phyloP scores from a whole-genome alignment of 2,797 vertebrate species.

The Rhincodon typus region DNA sequence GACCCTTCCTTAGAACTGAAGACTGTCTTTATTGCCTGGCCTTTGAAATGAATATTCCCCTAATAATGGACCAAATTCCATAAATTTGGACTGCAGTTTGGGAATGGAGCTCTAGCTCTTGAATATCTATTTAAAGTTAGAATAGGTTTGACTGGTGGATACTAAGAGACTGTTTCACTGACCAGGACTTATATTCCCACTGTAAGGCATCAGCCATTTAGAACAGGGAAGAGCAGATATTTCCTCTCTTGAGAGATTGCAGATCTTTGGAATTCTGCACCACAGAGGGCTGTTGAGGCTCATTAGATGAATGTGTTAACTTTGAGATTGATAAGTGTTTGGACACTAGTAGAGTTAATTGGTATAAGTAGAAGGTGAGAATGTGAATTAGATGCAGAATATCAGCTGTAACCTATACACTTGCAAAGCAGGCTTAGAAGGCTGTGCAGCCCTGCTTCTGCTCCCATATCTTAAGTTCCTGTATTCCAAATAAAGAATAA shows the following conservation, averaged over 20 bases:
- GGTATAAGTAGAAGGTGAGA: neutral
- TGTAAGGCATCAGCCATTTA: neutral
- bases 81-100: neutral
- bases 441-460: neutral
- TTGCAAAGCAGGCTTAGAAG: neutral
- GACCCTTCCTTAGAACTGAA: too few relatives aligned
- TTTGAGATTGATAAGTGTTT: neutral
- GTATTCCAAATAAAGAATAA: neutral
- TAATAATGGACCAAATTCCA: neutral
- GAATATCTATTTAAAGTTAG: neutral
- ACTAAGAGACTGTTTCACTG: neutral
- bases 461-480: neutral
- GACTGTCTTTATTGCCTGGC: neutral
- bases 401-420: neutral
- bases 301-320: neutral
- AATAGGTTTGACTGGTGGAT: neutral
- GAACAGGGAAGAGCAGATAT: neutral
- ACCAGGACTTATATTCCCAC: neutral
- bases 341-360: neutral
- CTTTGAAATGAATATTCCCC: neutral
- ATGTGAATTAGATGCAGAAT: neutral
- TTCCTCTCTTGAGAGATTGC: neutral
- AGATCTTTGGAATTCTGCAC: neutral
- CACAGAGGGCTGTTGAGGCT: neutral
- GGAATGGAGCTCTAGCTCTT: neutral